Evolutionary conservation across 2,797 vertebrate genomes (phyloP).

Genomic region (Bradypus variegatus): DNA sequence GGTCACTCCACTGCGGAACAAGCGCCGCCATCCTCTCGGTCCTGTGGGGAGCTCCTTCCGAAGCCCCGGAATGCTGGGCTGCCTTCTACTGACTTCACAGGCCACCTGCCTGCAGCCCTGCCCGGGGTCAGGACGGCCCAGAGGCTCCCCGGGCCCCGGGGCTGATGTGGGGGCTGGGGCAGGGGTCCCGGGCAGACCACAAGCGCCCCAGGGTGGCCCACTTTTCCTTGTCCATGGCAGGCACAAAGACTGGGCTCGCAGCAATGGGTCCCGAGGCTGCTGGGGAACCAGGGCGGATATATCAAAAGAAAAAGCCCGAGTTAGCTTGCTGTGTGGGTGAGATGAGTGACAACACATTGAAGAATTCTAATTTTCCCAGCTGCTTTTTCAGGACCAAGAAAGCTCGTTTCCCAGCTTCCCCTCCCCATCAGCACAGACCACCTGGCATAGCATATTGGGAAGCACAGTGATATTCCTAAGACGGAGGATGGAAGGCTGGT

Average conservation of each 20-base stretch:
- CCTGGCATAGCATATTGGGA: background rate
- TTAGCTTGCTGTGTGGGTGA: background rate
- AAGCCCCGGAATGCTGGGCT: background rate
- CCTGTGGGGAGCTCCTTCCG: background rate
- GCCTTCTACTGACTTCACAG: background rate
- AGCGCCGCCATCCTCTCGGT: background rate
- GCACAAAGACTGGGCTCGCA: accelerated
- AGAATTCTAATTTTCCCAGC: background rate
- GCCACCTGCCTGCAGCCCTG: background rate
- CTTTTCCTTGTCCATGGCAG: accelerated
- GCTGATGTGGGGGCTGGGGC: no score
- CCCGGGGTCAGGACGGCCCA: no score
- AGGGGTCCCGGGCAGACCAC: no score
- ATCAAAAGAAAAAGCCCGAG: background rate
- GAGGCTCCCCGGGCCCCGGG: background rate
- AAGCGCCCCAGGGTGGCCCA: background rate
- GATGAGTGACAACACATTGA: background rate
- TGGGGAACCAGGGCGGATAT: background rate
- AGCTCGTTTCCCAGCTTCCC: background rate
- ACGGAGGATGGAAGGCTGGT: background rate
- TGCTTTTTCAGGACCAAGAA: background rate
- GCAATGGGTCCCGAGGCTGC: background rate
- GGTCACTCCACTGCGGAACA: background rate
- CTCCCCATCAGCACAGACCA: background rate
- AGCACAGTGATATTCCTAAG: no score